Base-by-base conservation (phyloP, 2,113 vertebrate species). In the Catharus fuscescens region DNA sequence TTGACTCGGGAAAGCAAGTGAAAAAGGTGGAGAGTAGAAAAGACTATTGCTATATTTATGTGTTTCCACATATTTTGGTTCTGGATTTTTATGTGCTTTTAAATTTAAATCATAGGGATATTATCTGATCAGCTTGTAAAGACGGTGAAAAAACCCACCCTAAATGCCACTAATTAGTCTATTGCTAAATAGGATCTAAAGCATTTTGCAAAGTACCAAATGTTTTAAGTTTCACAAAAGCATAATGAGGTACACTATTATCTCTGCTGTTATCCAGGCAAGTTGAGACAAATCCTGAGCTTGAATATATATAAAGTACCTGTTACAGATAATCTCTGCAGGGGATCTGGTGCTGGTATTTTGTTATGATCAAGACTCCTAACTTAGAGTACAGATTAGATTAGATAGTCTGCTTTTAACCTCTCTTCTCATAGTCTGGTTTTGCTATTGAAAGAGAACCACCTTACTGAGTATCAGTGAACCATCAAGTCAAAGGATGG, bases 311-410 rank as follows among this genome's bases (percentile, higher is more conserved):
- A 65, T 50, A 7, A 82, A 67, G 66, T 59, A 66, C 90, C 48
- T 88, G 67, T 60, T 86, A 64, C 25, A 80, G 67, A 64, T 56
- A 59, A 95, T 64, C 71, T 84, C 86, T 48, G 59, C 50, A 26
- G 45, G 54, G 54, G n/a, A 86, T 73, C 76, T 79, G 82, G 44
- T 64, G 44, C 57, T 48, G 67, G 21, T 83, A 13, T 90, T 52
- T 85, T 77, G 44, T 56, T 67, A 54, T 56, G 56, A 87, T 45
- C 18, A 9, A 31, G 65, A 74, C 44, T 92, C 26, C 24, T 44
- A 32, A 19, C n/a, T 56, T 56, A 64, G 56, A 77, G 21, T 42
- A 70, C 34, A 62, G 79, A 70, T 54, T 60, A 61, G 78, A 74
- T 76, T 69, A 61, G 54, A 76, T 76, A 61, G 54, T 61, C 62